These are phyloP conservation scores for Pyrocoelia pectoralis DNA, from an alignment of 2,888 invertebrate genomes.

Conservation along the genomic window DNA sequence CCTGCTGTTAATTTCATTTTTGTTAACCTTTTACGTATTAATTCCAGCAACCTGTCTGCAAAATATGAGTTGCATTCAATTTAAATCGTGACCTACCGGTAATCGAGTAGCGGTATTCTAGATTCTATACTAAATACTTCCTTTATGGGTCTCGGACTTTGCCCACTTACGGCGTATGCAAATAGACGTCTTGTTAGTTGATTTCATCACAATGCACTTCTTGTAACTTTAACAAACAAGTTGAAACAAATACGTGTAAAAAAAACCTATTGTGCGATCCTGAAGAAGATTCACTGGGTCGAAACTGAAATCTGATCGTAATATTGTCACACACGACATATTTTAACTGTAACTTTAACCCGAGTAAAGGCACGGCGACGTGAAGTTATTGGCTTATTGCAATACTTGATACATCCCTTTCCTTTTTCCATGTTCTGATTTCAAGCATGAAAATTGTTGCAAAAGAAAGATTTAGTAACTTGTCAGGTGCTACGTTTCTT, in stretches of 20 bases:
- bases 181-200: constrained; percentile 39
- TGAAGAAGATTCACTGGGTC: constrained; percentile 15
- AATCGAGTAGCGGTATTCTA: constrained; percentile 27
- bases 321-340: constrained; percentile 31
- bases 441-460: neutral
- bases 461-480: neutral
- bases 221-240: constrained; percentile 1
- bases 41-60: constrained; percentile 1
- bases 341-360: constrained; percentile 24
- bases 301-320: constrained; percentile 28
- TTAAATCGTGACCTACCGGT: constrained; percentile 25
- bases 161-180: constrained; percentile 34
- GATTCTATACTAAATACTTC: constrained; percentile 13
- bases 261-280: neutral
- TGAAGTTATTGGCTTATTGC: neutral
- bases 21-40: neutral
- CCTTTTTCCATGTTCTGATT: neutral
- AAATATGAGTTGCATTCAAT: constrained; percentile 12
- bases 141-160: constrained; percentile 3
- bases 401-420: constrained; percentile 16
- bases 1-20: neutral
- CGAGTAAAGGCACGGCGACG: constrained; percentile 18
- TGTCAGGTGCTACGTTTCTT: too few relatives aligned
- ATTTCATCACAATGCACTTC: constrained; percentile 23
- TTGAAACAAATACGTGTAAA: neutral